Evolutionary conservation across 2,797 vertebrate genomes (phyloP), one percentile per base, ranked within the genome.

Genomic region (Erpetoichthys calabaricus): DNA sequence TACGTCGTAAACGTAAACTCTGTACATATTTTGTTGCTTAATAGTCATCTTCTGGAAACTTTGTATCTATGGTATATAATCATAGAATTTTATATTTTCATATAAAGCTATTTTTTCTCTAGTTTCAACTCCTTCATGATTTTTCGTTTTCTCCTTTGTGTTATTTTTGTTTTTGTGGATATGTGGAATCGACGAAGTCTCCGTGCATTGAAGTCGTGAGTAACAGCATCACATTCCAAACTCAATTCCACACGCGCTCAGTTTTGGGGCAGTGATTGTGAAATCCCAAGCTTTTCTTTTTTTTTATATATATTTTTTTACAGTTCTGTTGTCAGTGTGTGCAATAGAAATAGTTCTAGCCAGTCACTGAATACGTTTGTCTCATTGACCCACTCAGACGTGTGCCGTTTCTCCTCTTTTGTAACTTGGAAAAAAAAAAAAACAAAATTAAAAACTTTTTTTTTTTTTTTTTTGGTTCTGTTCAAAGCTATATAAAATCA

Each of bases 81-180:
- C 87, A 89, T 87, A 92, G 85, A 86, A 86, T 85, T 90, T 87
- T 91, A 87, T 91, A 92, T 93, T 93, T 94, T 91, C 87, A 89
- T 91, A 92, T 87, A 82, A 89, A 88, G 85, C 84, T 81, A 88
- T 80, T 86, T 87, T 84, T 88, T 89, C 86, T 81, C 82, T 86
- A 84, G 79, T 81, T 86, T 86, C 77, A 80, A 79, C 76, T 84
- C 74, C 65, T 69, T 77, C 71, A 75, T 76, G 77, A 74, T 78
- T 78, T 76, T 63, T 59, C 2, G 25, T 25, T 25, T 25, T 25
- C 25, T 25, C 25, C 25, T 25, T 25, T 25, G 25, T 25, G 2
- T 25, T 25, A 25, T 25, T 25, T 25, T 25, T 25, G 1, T 78
- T 66, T 79, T 88, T 78, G 79, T 87, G 80, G 72, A 80, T 71